Evolutionary conservation across 2,797 vertebrate species (phyloP).

Genomic region (Carcharodon carcharias): DNA sequence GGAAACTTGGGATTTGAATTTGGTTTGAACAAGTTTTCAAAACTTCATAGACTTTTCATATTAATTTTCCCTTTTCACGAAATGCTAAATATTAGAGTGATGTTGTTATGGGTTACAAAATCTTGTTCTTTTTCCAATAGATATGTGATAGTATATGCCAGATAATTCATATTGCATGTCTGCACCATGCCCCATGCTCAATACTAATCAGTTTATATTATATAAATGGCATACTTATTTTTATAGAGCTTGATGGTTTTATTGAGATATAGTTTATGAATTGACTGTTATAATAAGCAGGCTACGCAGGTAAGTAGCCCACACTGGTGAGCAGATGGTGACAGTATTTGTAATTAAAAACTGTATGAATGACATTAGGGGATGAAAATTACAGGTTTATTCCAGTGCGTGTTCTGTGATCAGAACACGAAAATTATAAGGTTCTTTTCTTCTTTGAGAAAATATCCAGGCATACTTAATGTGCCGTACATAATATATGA

Average conservation of each 20-base stretch:
- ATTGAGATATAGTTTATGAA: slow-evolving; percentile 37
- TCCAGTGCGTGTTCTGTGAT: slow-evolving; percentile 20
- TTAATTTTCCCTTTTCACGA: neutral
- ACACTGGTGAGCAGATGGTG: slow-evolving; percentile 32
- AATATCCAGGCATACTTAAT: slow-evolving; percentile 24
- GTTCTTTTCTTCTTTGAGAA: slow-evolving; percentile 30
- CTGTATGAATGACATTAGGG: slow-evolving; percentile 32
- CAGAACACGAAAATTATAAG: slow-evolving; percentile 36
- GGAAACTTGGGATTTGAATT: neutral
- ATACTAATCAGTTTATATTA: slow-evolving; percentile 34
- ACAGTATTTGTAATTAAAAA: slow-evolving; percentile 37
- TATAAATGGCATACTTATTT: slow-evolving; percentile 37
- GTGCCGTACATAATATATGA: slow-evolving; percentile 11
- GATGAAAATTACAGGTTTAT: slow-evolving; percentile 36
- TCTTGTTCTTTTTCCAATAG: neutral
- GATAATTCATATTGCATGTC: slow-evolving; percentile 30
- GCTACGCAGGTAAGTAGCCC: slow-evolving; percentile 18
- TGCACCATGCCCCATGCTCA: slow-evolving; percentile 23
- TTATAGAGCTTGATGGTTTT: slow-evolving; percentile 35
- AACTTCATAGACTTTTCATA: neutral
- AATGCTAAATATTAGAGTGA: neutral
- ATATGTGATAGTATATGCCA: neutral
- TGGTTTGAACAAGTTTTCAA: neutral
- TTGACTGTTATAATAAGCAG: slow-evolving; percentile 37
- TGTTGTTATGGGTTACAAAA: neutral